Evolutionary conservation across 2,113 vertebrate species (phyloP), one percentile per base, ranked within the genome.

Genomic region (Erythrocebus patas): DNA sequence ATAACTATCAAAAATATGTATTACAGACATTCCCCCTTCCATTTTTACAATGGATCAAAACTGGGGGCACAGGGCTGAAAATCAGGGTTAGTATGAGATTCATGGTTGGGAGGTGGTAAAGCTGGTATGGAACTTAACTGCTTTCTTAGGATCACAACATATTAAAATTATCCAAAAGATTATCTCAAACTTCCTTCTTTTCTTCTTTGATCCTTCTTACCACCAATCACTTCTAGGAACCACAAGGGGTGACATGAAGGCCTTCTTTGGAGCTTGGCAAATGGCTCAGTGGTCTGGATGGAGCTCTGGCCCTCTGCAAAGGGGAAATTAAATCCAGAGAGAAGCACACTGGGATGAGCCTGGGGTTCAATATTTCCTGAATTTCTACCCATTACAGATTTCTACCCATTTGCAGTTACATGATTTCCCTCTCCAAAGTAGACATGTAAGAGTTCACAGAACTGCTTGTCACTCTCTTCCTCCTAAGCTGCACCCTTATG

Each of bases 181-280:
- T 50, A 66, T 45, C 30, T 80, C 70, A 89, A 96, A 73, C n/a
- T 78, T 79, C 23, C 59, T 85, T 35, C 18, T 57, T 90, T 84
- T 30, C 55, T 38, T 70, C 25, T 90, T 89, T 84, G 70, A 6
- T 61, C 92, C 43, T 94, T 92, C 55, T 75, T 87, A 75, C 3
- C 27, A 38, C 35, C 38, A 48, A n/a, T 23, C 59, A 52, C 9
- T 45, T 84, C 16, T 55, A 72, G 8, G 61, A 91, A 75, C 8
- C 22, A 14, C 61, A 3, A 73, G 61, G 17, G 3, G 59, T 90
- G 27, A 84, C 7, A 17, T 14, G 13, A 87, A 93, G 55, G 13
- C 25, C 43, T 81, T 27, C 22, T 88, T 89, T 38, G 11, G 48
- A 95, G 18, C 40, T 95, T 45, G 90, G 48, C 27, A 57, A 90